Conservation (phyloP, 1,140 invertebrate species). For the Uloborus diversus region DNA sequence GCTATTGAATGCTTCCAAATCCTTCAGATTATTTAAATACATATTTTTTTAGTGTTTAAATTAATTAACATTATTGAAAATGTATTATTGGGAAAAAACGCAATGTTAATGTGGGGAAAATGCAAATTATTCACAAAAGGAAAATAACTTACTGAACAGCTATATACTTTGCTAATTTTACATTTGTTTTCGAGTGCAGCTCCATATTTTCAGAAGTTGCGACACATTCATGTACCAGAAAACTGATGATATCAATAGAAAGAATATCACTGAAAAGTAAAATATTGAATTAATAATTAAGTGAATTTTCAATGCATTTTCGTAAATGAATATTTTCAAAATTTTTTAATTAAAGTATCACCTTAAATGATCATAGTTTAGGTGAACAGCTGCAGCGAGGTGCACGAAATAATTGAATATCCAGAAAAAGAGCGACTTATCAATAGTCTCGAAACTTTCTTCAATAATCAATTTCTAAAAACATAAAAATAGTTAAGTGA, state of each 20-base stretch:
- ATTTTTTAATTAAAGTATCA: no score
- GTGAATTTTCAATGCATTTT: no score
- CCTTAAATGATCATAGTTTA: slow-evolving; percentile 75
- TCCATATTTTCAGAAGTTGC: slow-evolving; percentile 78
- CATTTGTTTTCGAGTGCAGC: slow-evolving; percentile 70
- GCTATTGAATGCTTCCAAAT: no score
- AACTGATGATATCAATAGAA: slow-evolving; percentile 77
- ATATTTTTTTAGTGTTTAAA: no score
- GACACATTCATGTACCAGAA: slow-evolving; percentile 78
- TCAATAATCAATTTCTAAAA: no score
- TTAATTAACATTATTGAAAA: no score
- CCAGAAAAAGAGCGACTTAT: slow-evolving; percentile 82
- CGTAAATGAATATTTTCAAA: no score
- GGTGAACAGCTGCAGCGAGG: slow-evolving; percentile 77
- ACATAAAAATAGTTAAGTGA: no score
- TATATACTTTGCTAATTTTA: slow-evolving; percentile 71
- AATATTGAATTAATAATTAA: slow-evolving; percentile 1
- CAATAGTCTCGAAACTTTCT: slow-evolving; percentile 72
- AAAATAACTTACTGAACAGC: slow-evolving; percentile 68
- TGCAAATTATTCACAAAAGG: no score
- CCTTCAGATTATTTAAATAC: no score
- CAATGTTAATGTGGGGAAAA: no score
- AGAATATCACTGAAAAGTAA: slow-evolving; percentile 70
- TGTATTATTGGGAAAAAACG: no score
- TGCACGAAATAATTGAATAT: slow-evolving; percentile 81